phyloP scores from a whole-genome alignment of 2,113 vertebrate species.

The Datnioides undecimradiatus region DNA sequence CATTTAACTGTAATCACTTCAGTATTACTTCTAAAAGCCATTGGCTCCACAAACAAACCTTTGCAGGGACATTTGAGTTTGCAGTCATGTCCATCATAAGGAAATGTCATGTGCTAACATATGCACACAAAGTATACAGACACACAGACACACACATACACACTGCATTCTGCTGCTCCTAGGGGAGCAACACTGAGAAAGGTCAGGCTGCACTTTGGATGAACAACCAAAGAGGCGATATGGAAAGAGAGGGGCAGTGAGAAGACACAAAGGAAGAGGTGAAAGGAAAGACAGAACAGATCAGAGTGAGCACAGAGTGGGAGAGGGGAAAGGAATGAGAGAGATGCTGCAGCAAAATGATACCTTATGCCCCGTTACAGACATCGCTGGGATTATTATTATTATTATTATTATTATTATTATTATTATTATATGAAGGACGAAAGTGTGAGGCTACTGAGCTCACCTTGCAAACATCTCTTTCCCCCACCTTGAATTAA shows the following conservation, averaged over 20 bases:
- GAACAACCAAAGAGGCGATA: slow-evolving; percentile 42
- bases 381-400: background rate
- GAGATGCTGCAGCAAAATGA: background rate
- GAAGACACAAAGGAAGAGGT: slow-evolving; percentile 25
- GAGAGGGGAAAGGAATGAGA: background rate
- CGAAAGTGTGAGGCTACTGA: background rate
- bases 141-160: background rate
- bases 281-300: slow-evolving; percentile 1
- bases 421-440: background rate
- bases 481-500: background rate
- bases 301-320: background rate
- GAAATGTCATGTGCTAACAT: slow-evolving; percentile 34
- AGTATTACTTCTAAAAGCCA: background rate
- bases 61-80: background rate
- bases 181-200: slow-evolving; percentile 68
- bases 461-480: background rate
- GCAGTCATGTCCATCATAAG: background rate
- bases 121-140: slow-evolving; percentile 1
- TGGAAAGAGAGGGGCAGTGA: background rate
- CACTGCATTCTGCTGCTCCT: slow-evolving; percentile 56
- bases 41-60: background rate
- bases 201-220: slow-evolving; percentile 78
- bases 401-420: too few relatives aligned
- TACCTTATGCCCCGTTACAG: background rate
- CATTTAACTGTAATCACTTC: background rate